Evolutionary conservation across 2,113 vertebrate species (phyloP), one percentile per base, ranked within the genome.

Genomic region (Malaclemys terrapin): DNA sequence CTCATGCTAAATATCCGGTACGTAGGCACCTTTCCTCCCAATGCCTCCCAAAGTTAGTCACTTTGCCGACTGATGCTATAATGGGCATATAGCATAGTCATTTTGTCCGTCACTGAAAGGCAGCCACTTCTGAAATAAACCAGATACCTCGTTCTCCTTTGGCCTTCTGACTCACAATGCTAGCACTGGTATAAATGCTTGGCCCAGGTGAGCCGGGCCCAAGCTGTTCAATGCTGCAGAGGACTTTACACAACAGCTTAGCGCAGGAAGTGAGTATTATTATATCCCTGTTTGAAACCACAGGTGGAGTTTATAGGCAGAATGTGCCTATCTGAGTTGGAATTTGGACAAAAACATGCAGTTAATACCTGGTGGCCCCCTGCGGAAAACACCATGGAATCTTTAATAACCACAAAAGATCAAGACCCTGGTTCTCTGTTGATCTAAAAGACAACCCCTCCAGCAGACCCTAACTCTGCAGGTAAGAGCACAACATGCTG

Each of bases 401-500:
- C 10, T 25, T 42, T 11, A 25, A 45, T 47, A 12, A 78, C 42
- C 25, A 27, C 11, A 45, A 78, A 78, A 45, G 42, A 29, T 12
- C 75, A 45, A 47, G 42, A 12, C 75, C 25, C 13, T 78, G 75
- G 75, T 27, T 76, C 25, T 78, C 75, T 78, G 42, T 38, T 47
- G 11, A 78, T 45, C 42, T 78, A 27, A 78, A 27, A 62, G 45
- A 29, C 22, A 25, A 29, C 20, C 38, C 80, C 50, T 80, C 35
- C 53, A 20, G 45, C 47, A 69, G 13, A 42, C 81, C 5, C 11
- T n/a, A 10, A 19, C 57, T 65, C 38, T 38, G 27, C 10, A 82
- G 3, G 19, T 0, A 81, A 38, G 19, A 22, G 0, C 53, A 45
- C 22, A 50, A 3, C 22, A 11, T n/a, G 16, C 49, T 5, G 47